A percentile compares a stretch with the other conserved stretches of the same genome.
Conservation (phyloP, 2,888 invertebrate genomes). For the Deilephila porcellus region DNA sequence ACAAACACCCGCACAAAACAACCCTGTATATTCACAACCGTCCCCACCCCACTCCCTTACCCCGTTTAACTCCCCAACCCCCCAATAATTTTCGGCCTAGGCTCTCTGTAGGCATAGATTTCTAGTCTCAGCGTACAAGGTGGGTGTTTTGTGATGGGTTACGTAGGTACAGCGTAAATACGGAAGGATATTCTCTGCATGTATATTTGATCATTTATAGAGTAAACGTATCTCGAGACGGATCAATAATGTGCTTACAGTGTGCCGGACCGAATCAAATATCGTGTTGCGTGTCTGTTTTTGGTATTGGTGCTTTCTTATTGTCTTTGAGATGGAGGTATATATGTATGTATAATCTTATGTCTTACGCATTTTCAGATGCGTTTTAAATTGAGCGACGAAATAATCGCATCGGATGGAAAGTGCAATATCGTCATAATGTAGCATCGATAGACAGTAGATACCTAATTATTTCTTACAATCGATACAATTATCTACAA, state of each 20-base stretch:
- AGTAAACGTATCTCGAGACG: slow-evolving; percentile 21
- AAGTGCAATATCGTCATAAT: too few relatives aligned
- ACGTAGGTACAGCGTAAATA: slow-evolving; percentile 63
- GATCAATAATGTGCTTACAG: slow-evolving; percentile 13
- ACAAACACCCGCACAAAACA: neutral
- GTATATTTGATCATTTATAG: slow-evolving; percentile 62
- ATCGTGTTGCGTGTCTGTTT: slow-evolving; percentile 6
- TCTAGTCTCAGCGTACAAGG: slow-evolving; percentile 74
- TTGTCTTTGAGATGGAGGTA: too few relatives aligned
- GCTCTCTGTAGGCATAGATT: slow-evolving; percentile 77
- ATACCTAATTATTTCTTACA: too few relatives aligned
- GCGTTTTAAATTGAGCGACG: too few relatives aligned
- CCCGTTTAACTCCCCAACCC: slow-evolving; percentile 43
- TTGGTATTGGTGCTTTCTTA: neutral
- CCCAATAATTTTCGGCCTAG: slow-evolving; percentile 77
- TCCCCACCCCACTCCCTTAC: slow-evolving; percentile 40
- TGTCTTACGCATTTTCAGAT: too few relatives aligned
- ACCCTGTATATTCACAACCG: neutral
- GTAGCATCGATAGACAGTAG: too few relatives aligned
- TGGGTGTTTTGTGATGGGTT: slow-evolving; percentile 65
- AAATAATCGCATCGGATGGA: too few relatives aligned
- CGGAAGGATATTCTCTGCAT: slow-evolving; percentile 54
- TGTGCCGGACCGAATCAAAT: neutral
- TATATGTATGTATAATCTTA: too few relatives aligned
- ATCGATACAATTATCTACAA: neutral